Base-by-base conservation (phyloP, 1,140 invertebrate species). In the Sweltsa coloradensis region DNA sequence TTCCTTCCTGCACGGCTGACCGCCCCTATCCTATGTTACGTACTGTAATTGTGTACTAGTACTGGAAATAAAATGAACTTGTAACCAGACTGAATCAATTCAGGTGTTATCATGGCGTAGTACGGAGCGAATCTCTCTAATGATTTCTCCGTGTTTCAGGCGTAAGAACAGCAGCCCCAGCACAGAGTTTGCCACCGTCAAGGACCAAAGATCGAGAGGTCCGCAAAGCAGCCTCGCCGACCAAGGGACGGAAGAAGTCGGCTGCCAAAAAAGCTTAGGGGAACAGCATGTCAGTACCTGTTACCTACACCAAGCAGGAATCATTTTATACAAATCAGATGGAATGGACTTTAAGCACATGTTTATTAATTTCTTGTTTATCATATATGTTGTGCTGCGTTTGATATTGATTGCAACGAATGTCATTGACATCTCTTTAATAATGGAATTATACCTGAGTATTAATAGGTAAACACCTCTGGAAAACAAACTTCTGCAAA, bases 261-360 rank as follows among this genome's bases (percentile, higher is more conserved):
- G 46, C n/a, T n/a, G n/a, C 36, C 18, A 47, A 47, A 39, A 47
- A 47, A 29, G 46, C 46, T 13, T 47, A 47, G 34, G 42, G 42
- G 42, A 44, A 44, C 42, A 44, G 42, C 22, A 14, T 44, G 25
- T n/a, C 27, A n/a, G 42, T 23, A 26, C n/a, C 41, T 44, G 41
- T 44, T 44, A 19, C 18, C 41, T 14, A 25, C 22, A 44, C 25
- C 22, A 19, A 44, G 16, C 21, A 14, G 13, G 27, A 44, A 23
- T 26, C 29, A 34, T 44, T 44, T 44, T 44, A 44, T 44, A 44
- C 27, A 31, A 26, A 41, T 14, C 40, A 22, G 13, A 41, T n/a
- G n/a, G n/a, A n/a, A n/a, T n/a, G n/a, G n/a, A n/a, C n/a, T n/a
- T n/a, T n/a, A n/a, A n/a, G n/a, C n/a, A n/a, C n/a, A n/a, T n/a